phyloP scores from a whole-genome alignment of 2,113 vertebrate genomes.

The Monarcha castaneiventris region DNA sequence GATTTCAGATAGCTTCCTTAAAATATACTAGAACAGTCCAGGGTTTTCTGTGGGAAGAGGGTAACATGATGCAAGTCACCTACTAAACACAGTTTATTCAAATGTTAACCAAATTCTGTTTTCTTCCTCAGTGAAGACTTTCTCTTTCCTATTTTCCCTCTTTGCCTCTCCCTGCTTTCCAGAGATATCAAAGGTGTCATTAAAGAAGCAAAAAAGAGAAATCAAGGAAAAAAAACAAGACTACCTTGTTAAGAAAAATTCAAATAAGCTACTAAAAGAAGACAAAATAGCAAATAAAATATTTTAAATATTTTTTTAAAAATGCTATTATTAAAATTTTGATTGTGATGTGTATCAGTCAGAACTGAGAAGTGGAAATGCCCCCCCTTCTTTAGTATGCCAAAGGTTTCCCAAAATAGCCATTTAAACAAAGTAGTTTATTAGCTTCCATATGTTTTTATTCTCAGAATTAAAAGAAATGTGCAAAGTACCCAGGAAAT shows the following conservation, averaged over 20 bases:
- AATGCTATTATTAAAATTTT: background rate
- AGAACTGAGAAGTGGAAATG: background rate
- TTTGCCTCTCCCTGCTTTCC: background rate
- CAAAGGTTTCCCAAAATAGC: background rate
- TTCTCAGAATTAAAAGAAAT: background rate
- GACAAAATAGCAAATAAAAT: background rate
- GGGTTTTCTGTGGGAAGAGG: background rate
- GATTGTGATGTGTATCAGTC: background rate
- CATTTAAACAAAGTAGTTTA: background rate
- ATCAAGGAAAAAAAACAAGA: background rate
- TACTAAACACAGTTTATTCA: background rate
- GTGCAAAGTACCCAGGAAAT: background rate
- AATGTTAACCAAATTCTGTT: background rate
- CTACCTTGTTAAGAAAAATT: background rate
- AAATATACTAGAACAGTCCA: background rate
- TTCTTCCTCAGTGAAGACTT: background rate
- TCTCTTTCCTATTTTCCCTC: background rate
- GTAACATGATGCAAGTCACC: background rate
- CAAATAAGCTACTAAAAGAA: background rate
- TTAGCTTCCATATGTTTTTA: background rate
- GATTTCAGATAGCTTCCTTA: slow-evolving; percentile 16
- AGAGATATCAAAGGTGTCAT: background rate
- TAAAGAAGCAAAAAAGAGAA: background rate
- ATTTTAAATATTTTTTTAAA: background rate
- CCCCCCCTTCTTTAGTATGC: background rate